A percentile compares a stretch with the other conserved stretches of the same genome.
Conservation (phyloP, 2,113 vertebrate genomes). For the Dolichallabes microphthalmus region DNA sequence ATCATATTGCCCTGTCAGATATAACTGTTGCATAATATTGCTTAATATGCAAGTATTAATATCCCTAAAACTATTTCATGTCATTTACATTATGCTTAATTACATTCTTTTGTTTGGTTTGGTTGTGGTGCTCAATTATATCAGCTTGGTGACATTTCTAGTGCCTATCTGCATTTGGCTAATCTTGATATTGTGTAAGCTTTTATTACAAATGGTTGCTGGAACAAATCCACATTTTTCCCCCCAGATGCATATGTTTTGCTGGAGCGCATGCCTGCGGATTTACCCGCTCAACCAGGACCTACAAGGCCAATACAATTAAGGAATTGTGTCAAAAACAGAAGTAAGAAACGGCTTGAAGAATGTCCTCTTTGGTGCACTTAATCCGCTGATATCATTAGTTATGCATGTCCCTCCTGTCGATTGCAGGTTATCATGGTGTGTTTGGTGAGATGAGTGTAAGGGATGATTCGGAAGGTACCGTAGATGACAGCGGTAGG, state of each 20-base stretch:
- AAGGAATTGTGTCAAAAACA: not conserved
- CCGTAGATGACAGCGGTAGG: slow-evolving; percentile 54
- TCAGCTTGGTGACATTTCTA: not conserved
- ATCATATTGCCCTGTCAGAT: no score
- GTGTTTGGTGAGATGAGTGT: slow-evolving; percentile 42
- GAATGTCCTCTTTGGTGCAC: not conserved
- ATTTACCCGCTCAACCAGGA: not conserved
- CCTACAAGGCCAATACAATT: not conserved
- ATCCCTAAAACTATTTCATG: not conserved
- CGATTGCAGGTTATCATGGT: slow-evolving; percentile 27
- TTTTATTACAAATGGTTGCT: not conserved
- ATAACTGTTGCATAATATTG: no score
- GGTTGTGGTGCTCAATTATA: not conserved
- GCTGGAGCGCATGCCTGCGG: slow-evolving; percentile 13
- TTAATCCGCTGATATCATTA: not conserved
- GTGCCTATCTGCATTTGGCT: not conserved
- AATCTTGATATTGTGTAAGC: no score
- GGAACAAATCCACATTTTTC: not conserved
- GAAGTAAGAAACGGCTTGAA: slow-evolving; percentile 18
- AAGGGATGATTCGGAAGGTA: not conserved
- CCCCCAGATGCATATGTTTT: slow-evolving; percentile 23
- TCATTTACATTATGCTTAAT: not conserved
- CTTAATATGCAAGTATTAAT: not conserved
- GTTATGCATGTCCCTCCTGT: not conserved
- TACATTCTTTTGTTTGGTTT: not conserved